Evolutionary conservation across 2,797 vertebrate species (phyloP), one percentile per base, ranked within the genome.

Genomic region (Pipistrellus pipistrellus): DNA sequence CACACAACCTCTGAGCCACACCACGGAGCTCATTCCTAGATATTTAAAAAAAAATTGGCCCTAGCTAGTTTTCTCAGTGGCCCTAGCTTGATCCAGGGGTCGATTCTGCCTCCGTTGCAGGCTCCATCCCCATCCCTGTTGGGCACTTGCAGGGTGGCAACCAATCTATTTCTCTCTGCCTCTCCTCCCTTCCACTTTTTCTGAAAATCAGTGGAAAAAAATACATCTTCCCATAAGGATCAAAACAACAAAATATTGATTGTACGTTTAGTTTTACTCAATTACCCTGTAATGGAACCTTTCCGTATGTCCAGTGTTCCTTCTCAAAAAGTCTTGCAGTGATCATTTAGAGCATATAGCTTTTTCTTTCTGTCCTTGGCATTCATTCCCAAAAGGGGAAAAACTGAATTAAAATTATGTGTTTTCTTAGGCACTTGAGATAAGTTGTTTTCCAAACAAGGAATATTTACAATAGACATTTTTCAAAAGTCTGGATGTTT

Each of bases 401-500:
- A 85, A 73, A 76, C 11, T 3, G n/a, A 78, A 57, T 84, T 64
- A 82, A 59, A 92, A 41, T 71, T 78, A 8, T 46, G 17, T 68
- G 25, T 75, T 85, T 89, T 80, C 25, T 32, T 35, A 73, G 73
- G 27, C 13, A 51, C 55, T 82, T n/a, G 48, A 55, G 85, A 66
- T n/a, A 13, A 66, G n/a, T 72, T 44, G 41, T 77, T 89, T 90
- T 84, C 41, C 69, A 83, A 95, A 55, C 48, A 55, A 77, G 68
- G 17, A 10, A 12, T 89, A n/a, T 92, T 91, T 88, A 53, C 71
- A 59, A 0, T 48, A 71, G 69, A 27, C 30, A 8, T 90, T 82
- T 83, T 80, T 88, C 32, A 41, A 90, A 92, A 92, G 38, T 93
- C 38, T 72, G 81, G 41, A 0, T 73, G 6, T 90, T 78, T 84